phyloP scores from a whole-genome alignment of 2,113 vertebrate species.

The Nothobranchius furzeri region DNA sequence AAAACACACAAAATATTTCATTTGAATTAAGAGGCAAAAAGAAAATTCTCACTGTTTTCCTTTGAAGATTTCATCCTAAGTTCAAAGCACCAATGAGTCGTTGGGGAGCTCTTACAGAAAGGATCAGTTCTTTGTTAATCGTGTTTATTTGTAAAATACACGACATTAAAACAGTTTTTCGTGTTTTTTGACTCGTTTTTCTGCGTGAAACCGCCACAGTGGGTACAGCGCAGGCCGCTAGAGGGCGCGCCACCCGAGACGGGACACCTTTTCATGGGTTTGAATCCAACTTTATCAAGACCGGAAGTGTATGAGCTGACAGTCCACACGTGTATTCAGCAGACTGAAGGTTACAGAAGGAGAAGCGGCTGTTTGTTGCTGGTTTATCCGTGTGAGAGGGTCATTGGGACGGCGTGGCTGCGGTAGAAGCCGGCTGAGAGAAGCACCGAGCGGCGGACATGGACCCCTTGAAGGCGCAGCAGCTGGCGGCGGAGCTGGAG shows the following conservation, averaged over 20 bases:
- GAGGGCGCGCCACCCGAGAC: constrained; percentile 24
- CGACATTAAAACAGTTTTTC: constrained; percentile 25
- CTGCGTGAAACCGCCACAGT: too few species aligned
- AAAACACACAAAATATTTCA: not conserved
- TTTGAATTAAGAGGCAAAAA: not conserved
- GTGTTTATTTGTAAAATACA: constrained; percentile 21
- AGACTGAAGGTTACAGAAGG: constrained; percentile 75
- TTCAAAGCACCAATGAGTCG: not conserved
- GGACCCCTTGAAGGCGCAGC: constrained; percentile 94
- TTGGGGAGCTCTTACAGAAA: not conserved
- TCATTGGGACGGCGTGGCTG: constrained; percentile 16
- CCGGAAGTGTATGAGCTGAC: constrained; percentile 43
- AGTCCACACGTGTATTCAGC: constrained; percentile 48
- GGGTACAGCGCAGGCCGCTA: not conserved
- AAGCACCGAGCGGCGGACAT: constrained; percentile 64
- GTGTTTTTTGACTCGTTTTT: too few species aligned
- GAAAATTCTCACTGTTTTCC: constrained; percentile 5
- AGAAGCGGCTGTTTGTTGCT: not conserved
- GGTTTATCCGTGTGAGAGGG: constrained; percentile 5
- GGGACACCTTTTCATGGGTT: not conserved
- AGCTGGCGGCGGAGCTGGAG: constrained; percentile 94
- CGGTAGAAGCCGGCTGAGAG: not conserved
- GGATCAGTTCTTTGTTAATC: constrained; percentile 10
- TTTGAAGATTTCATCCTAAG: not conserved
- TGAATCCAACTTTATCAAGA: constrained; percentile 73